phyloP scores from a whole-genome alignment of 2,113 vertebrate genomes.

The Glareola pratincola region DNA sequence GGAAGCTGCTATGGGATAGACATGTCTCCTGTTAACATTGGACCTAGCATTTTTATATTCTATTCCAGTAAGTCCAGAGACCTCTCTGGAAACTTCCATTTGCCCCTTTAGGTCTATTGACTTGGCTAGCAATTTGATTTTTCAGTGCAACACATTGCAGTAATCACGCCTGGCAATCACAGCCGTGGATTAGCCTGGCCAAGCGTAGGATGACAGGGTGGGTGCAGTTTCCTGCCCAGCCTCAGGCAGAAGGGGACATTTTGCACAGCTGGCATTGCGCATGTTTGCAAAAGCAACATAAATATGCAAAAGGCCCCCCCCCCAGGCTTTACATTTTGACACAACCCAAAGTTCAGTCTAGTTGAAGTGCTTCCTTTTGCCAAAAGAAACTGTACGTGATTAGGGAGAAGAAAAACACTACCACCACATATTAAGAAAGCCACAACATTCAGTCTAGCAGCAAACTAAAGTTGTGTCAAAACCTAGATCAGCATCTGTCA shows the following conservation, averaged over 20 bases:
- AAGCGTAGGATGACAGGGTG: background rate
- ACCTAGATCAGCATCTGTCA: background rate
- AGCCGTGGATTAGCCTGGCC: background rate
- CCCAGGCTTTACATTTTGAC: constrained; percentile 7
- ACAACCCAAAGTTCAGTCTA: background rate
- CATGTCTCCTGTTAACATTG: background rate
- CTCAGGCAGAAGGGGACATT: constrained; percentile 14
- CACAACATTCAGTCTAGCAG: background rate
- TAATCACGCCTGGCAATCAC: background rate
- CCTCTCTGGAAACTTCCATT: background rate
- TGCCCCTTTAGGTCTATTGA: background rate
- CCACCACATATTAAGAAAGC: background rate
- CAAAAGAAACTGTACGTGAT: background rate
- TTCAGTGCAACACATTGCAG: background rate
- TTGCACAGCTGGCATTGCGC: background rate
- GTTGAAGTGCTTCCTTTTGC: background rate
- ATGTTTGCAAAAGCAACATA: background rate
- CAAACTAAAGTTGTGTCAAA: background rate
- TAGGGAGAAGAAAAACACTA: too few relatives aligned
- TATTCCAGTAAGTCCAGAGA: background rate
- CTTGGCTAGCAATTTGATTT: background rate
- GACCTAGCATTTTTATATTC: background rate
- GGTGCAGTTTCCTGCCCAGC: constrained; percentile 26
- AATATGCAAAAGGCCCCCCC: background rate
- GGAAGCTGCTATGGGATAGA: background rate